Conservation (phyloP, 1,140 invertebrate genomes). For the Stenopsyche tienmushanensis region DNA sequence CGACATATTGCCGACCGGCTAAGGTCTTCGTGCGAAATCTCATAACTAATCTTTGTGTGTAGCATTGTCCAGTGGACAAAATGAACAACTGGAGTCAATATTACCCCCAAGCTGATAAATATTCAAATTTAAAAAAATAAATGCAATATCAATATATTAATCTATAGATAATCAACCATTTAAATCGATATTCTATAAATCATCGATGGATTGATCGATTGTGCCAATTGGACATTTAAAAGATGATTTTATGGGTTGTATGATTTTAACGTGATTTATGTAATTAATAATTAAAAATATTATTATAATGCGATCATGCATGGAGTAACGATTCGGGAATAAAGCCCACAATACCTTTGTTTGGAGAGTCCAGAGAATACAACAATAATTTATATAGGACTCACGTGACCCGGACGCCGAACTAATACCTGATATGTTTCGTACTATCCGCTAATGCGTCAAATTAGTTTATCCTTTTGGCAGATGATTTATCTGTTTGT, state of each 20-base stretch:
- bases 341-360: too few relatives aligned
- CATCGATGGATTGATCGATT: too few relatives aligned
- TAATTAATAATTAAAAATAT: not conserved
- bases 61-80: not conserved
- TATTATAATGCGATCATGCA: not conserved
- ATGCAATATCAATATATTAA: too few relatives aligned
- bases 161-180: too few relatives aligned
- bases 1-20: conserved; percentile 34
- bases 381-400: conserved; percentile 38
- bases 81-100: too few relatives aligned
- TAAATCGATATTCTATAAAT: too few relatives aligned
- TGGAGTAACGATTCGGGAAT: not conserved
- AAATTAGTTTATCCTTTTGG: conserved; percentile 21
- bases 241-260: too few relatives aligned
- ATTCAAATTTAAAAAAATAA: too few relatives aligned
- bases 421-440: conserved; percentile 28
- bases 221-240: too few relatives aligned
- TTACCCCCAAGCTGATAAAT: too few relatives aligned
- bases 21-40: not conserved
- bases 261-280: too few relatives aligned
- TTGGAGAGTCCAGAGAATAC: too few relatives aligned
- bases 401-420: conserved; percentile 35
- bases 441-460: conserved; percentile 15
- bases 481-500: conserved; percentile 25
- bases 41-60: conserved; percentile 1